Percentiles rank a stretch among this genome's conserved stretches.
These are phyloP conservation scores for Pectinophora gossypiella DNA, from an alignment of 1,140 invertebrate genomes.

Conservation along the genomic window DNA sequence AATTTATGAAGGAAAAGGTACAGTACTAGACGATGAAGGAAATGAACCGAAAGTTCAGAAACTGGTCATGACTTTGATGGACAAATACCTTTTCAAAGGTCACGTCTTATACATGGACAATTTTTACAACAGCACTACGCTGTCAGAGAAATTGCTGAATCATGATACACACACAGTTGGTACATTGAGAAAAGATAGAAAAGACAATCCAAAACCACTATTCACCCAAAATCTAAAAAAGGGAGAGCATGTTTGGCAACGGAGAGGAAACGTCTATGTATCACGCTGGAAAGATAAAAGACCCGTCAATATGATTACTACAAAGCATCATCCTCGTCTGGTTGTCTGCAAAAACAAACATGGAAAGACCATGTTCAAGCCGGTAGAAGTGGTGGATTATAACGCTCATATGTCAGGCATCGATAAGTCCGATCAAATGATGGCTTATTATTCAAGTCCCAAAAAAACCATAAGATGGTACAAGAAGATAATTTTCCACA, in stretches of 20 bases:
- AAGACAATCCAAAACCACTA: conserved; percentile 16
- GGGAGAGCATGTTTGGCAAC: conserved; percentile 13
- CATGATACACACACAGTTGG: conserved; percentile 20
- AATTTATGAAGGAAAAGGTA: conserved; percentile 5
- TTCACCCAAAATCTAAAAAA: conserved; percentile 18
- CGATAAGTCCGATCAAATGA: conserved; percentile 26
- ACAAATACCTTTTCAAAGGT: conserved; percentile 5
- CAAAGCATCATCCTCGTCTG: conserved; percentile 22
- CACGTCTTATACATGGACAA: conserved; percentile 29
- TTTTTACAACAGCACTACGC: conserved; percentile 19
- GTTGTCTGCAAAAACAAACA: conserved; percentile 9
- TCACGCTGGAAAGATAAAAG: conserved; percentile 36
- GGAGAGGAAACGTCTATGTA: conserved; percentile 17
- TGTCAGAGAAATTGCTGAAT: conserved; percentile 15
- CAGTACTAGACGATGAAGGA: too few relatives aligned
- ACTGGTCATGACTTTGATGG: not conserved
- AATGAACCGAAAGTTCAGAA: not conserved
- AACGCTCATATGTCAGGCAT: conserved; percentile 23
- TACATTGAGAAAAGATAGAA: conserved; percentile 17
- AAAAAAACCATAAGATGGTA: conserved; percentile 26
- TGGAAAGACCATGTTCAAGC: conserved; percentile 9
- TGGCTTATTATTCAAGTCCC: conserved; percentile 19
- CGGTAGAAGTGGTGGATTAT: conserved; percentile 17
- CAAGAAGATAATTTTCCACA: too few relatives aligned
- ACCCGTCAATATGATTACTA: conserved; percentile 26